Conservation (phyloP, 2,888 invertebrate genomes). For the Azorinus chamasolen region DNA sequence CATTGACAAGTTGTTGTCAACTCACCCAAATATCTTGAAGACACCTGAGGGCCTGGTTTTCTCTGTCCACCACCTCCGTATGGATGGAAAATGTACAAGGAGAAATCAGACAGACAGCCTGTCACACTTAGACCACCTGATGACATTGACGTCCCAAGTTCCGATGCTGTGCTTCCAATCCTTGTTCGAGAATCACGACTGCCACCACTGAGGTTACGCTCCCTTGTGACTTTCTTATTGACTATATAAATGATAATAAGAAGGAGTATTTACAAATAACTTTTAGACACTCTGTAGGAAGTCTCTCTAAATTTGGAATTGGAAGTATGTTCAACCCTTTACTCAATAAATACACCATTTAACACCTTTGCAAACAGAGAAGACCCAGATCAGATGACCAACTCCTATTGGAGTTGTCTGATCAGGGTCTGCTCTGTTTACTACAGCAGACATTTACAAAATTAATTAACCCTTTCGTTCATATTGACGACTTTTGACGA, state of each 20-base stretch:
- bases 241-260: constrained; percentile 46
- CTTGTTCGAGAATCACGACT: constrained; percentile 54
- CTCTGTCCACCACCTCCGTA: constrained; percentile 91
- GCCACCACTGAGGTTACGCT: constrained; percentile 74
- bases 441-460: too few species aligned
- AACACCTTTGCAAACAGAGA: too few species aligned
- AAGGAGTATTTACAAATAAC: neutral
- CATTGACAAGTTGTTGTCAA: constrained; percentile 11
- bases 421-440: too few species aligned
- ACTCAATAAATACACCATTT: too few species aligned
- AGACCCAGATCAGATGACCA: too few species aligned
- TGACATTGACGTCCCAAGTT: constrained; percentile 51
- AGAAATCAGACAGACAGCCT: constrained; percentile 98
- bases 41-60: constrained; percentile 75
- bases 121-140: constrained; percentile 96
- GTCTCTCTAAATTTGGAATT: too few species aligned
- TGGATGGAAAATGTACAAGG: constrained; percentile 99
- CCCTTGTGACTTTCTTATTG: constrained; percentile 57
- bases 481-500: too few species aligned
- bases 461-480: too few species aligned
- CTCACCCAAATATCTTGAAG: constrained; percentile 59
- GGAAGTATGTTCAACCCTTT: too few species aligned
- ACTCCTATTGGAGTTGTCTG: too few species aligned
- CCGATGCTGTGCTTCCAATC: constrained; percentile 69
- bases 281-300: too few species aligned